Conservation (phyloP, 2,888 invertebrate genomes). For the Caenorhabditis auriculariae region DNA sequence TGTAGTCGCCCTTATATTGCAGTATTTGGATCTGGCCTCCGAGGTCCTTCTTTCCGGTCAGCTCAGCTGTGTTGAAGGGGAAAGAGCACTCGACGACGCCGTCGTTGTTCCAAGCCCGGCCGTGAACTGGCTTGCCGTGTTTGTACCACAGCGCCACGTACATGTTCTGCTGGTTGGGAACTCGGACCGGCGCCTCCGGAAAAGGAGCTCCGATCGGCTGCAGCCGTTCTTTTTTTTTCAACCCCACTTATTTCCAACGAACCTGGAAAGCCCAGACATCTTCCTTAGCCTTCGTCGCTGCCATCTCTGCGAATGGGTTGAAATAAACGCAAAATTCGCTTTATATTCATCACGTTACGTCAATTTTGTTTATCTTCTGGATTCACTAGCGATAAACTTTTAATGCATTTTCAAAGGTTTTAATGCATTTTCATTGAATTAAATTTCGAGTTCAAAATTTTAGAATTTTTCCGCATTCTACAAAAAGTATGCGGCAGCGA, state of each 20-base stretch:
- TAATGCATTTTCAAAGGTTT: too few relatives aligned
- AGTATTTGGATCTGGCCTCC: conserved; percentile 51
- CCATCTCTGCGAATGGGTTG: too few relatives aligned
- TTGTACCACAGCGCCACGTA: conserved; percentile 54
- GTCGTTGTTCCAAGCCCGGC: conserved; percentile 48
- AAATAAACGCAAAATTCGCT: too few relatives aligned
- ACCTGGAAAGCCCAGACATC: conserved; percentile 23
- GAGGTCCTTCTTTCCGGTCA: conserved; percentile 42
- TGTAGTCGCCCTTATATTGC: conserved; percentile 46
- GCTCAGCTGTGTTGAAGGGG: conserved; percentile 45
- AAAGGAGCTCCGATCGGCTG: conserved; percentile 53
- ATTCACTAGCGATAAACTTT: too few relatives aligned
- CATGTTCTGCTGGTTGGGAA: conserved; percentile 40
- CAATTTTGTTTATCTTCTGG: too few relatives aligned
- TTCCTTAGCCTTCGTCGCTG: too few relatives aligned
- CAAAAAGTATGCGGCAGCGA: too few relatives aligned
- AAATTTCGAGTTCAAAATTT: too few relatives aligned
- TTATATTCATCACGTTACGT: too few relatives aligned
- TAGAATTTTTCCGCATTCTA: too few relatives aligned
- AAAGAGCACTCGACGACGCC: conserved; percentile 53
- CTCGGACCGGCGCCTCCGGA: conserved; percentile 43
- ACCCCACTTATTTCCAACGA: background rate
- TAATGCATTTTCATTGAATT: too few relatives aligned
- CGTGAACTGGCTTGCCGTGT: conserved; percentile 50
- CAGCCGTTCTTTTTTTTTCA: conserved; percentile 6